A percentile compares a stretch with the other conserved stretches of the same genome.
phyloP scores from a whole-genome alignment of 1,140 invertebrate species.

The Drosophila lini region DNA sequence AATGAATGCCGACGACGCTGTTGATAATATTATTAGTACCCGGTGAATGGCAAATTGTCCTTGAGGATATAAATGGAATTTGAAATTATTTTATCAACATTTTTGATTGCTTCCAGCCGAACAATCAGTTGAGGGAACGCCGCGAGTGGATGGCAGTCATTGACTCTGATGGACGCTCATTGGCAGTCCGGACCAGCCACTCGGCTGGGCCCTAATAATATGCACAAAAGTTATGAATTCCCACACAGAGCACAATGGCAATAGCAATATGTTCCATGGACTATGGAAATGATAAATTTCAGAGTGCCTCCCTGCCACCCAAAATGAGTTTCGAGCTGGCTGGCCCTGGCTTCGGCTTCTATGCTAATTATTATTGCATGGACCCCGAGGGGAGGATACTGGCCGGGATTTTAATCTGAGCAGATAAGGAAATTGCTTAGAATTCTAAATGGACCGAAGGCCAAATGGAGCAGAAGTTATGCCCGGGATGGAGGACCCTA shows the following conservation, averaged over 20 bases:
- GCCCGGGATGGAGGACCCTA: conserved; percentile 4
- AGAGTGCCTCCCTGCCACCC: conserved; percentile 22
- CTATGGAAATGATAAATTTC: conserved; percentile 71
- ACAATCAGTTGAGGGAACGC: conserved; percentile 54
- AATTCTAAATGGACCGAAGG: conserved; percentile 66
- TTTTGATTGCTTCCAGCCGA: conserved; percentile 82
- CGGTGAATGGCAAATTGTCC: conserved; percentile 82
- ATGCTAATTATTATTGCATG: conserved; percentile 79
- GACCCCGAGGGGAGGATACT: conserved; percentile 27
- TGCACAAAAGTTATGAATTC: conserved; percentile 80
- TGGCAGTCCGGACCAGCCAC: conserved; percentile 51
- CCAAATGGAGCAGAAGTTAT: conserved; percentile 75
- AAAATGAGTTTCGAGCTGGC: conserved; percentile 38
- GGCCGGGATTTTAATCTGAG: conserved; percentile 70
- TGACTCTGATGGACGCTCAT: conserved; percentile 58
- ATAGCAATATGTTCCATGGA: conserved; percentile 62
- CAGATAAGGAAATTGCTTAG: conserved; percentile 80
- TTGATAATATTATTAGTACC: conserved; percentile 79
- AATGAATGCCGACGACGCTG: conserved; percentile 41
- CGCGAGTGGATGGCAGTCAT: conserved; percentile 33
- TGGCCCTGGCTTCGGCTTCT: conserved; percentile 8
- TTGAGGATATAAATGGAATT: conserved; percentile 82
- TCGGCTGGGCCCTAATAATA: conserved; percentile 60
- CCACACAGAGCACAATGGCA: conserved; percentile 34
- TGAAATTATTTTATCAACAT: conserved; percentile 83